Conservation (phyloP, 64 coral and sea anemone genomes). For the Montipora sp. region DNA sequence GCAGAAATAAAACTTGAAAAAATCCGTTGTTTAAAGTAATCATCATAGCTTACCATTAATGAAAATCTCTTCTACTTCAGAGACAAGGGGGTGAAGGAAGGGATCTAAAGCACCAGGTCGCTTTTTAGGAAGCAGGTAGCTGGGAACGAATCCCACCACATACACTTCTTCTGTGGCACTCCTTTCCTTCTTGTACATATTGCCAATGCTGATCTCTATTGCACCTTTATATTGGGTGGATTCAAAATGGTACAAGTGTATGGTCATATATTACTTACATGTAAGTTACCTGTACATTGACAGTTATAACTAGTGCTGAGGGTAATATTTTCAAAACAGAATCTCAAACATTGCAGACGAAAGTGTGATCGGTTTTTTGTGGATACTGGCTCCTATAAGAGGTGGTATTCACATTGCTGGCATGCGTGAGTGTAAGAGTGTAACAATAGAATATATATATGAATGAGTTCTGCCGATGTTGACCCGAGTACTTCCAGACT, state of each 20-base stretch:
- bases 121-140: conserved; percentile 21
- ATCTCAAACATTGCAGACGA: neutral
- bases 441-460: neutral
- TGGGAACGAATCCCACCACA: conserved; percentile 27
- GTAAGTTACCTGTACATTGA: no score
- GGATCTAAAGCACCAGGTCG: conserved; percentile 35
- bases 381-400: neutral
- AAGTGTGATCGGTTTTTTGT: neutral
- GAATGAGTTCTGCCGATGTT: neutral
- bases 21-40: neutral
- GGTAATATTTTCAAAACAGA: neutral
- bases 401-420: neutral
- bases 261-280: no score
- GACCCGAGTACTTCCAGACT: neutral
- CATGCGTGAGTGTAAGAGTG: neutral
- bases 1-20: neutral
- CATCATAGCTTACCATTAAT: neutral
- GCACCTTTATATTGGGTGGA: neutral
- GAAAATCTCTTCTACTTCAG: conserved; percentile 19
- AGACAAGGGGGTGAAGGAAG: conserved; percentile 36
- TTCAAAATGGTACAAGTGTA: no score
- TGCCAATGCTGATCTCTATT: conserved; percentile 5
- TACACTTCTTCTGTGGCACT: conserved; percentile 29
- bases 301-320: no score
- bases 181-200: conserved; percentile 31